phyloP scores from a whole-genome alignment of 2,797 vertebrate species.

The Lindbergichthys nudifrons region DNA sequence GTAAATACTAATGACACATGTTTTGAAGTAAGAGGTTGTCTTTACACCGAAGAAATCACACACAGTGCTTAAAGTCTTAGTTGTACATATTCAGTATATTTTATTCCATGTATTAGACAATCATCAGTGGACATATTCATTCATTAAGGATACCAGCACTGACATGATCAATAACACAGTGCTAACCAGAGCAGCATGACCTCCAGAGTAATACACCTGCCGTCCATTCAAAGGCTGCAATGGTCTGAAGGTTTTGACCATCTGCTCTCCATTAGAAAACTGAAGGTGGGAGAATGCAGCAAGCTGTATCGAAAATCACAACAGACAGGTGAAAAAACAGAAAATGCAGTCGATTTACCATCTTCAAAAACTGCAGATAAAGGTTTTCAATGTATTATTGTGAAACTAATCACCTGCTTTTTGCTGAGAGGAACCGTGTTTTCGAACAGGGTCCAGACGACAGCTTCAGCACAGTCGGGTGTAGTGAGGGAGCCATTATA shows the following conservation, averaged over 20 bases:
- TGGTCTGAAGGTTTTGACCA: constrained; percentile 85
- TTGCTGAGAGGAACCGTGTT: constrained; percentile 74
- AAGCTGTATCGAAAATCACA: constrained; percentile 72
- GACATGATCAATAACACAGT: constrained; percentile 45
- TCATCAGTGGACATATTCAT: neutral
- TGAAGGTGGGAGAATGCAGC: constrained; percentile 72
- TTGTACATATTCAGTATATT: neutral
- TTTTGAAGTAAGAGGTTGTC: neutral
- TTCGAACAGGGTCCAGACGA: constrained; percentile 88
- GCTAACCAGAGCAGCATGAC: constrained; percentile 49
- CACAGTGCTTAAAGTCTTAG: neutral
- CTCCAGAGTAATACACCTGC: constrained; percentile 76
- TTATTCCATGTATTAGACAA: neutral
- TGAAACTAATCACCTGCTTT: constrained; percentile 79
- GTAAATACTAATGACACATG: constrained; percentile 1
- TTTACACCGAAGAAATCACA: neutral
- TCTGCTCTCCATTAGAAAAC: constrained; percentile 57
- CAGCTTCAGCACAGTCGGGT: constrained; percentile 81
- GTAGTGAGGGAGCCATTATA: constrained; percentile 90
- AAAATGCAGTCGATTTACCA: no score
- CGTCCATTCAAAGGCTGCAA: constrained; percentile 77
- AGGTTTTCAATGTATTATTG: neutral
- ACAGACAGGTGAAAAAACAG: neutral
- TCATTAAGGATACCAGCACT: constrained; percentile 40
- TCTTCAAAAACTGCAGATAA: neutral